These are phyloP conservation scores for Catamblyrhynchus diadema DNA, from an alignment of 2,797 vertebrate species.

Conservation along the genomic window DNA sequence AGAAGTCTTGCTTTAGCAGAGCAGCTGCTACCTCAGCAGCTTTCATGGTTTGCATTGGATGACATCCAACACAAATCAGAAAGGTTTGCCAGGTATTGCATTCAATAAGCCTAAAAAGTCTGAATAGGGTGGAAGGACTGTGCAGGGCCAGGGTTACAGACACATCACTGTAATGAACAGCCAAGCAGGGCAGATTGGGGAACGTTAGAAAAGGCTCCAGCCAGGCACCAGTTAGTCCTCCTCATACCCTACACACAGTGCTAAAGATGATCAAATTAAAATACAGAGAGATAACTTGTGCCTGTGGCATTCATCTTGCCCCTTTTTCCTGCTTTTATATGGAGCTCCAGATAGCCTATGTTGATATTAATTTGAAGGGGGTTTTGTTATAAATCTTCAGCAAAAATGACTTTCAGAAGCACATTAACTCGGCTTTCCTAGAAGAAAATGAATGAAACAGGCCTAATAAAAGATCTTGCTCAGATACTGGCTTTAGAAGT, in stretches of 20 bases:
- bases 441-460: neutral
- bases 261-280: neutral
- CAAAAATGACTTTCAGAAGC: neutral
- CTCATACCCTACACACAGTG: neutral
- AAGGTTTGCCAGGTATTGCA: constrained; percentile 21
- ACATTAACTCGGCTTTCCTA: neutral
- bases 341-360: neutral
- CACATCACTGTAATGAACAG: neutral
- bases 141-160: neutral
- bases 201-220: neutral
- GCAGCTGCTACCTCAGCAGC: neutral
- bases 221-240: neutral
- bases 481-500: neutral
- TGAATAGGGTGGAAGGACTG: neutral
- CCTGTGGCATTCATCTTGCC: neutral
- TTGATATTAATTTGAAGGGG: neutral
- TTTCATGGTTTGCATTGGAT: neutral
- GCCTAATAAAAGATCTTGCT: neutral
- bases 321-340: neutral
- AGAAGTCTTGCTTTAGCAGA: constrained; percentile 11
- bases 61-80: neutral
- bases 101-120: constrained; percentile 19
- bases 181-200: neutral
- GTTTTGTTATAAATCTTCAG: neutral
- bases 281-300: neutral